Percentiles rank a stretch among this genome's conserved stretches.
Conservation (phyloP, 2,797 vertebrate species). For the Cossypha dichroa region DNA sequence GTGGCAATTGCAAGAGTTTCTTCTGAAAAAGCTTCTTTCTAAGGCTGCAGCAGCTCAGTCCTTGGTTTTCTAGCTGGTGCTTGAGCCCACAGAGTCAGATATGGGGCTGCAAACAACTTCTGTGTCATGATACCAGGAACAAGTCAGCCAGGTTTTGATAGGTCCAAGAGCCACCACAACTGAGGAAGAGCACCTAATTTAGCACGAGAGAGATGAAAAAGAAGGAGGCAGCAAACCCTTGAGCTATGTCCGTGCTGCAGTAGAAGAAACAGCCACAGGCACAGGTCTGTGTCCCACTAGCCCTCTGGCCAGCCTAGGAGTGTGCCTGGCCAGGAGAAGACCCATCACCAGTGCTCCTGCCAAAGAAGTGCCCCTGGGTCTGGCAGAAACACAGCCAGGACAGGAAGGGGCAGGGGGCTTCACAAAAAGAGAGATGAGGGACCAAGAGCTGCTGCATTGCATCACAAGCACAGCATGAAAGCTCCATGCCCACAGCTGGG, state of each 20-base stretch:
- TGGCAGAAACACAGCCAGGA: background rate
- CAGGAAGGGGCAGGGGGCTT: background rate
- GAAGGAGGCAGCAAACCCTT: background rate
- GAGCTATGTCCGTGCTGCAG: fast-evolving
- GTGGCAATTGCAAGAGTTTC: background rate
- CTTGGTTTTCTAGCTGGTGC: background rate
- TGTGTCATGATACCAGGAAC: background rate
- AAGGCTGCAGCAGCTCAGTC: background rate
- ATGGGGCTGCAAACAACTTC: background rate
- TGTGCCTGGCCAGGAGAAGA: background rate
- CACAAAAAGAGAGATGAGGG: background rate
- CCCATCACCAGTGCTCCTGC: background rate
- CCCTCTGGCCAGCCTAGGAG: background rate
- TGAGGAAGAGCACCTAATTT: background rate
- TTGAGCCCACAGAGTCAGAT: background rate
- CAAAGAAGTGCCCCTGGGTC: background rate
- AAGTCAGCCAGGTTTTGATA: background rate
- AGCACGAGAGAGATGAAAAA: background rate
- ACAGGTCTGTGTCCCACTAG: background rate
- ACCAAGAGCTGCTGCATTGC: background rate
- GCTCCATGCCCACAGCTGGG: background rate
- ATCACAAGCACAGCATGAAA: background rate
- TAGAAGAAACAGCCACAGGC: background rate
- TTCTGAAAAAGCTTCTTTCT: background rate
- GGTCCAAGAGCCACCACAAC: background rate